Conservation (phyloP, 2,888 invertebrate species). For the Scelioninae gen. 1 region DNA sequence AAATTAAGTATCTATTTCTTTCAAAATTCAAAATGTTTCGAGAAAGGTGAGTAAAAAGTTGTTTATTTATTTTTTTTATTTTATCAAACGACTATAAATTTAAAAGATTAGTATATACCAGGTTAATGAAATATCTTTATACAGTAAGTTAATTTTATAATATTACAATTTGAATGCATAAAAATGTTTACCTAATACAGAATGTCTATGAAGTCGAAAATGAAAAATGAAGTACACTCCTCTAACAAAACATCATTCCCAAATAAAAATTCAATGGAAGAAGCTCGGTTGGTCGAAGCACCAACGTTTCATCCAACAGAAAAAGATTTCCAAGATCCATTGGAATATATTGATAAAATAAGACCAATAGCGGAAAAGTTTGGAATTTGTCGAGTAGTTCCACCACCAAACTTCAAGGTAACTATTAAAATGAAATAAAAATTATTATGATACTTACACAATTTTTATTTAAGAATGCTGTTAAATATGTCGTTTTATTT, state of each 20-base stretch:
- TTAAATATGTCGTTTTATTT: conserved; percentile 4
- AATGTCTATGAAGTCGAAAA: too few relatives aligned
- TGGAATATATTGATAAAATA: conserved; percentile 93
- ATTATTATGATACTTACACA: neutral
- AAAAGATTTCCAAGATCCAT: conserved; percentile 93
- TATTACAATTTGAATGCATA: too few relatives aligned
- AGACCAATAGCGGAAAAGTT: conserved; percentile 90
- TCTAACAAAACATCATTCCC: conserved; percentile 79
- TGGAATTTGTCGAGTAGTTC: conserved; percentile 94
- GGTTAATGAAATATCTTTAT: too few relatives aligned
- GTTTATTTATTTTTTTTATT: too few relatives aligned
- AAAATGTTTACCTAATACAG: too few relatives aligned
- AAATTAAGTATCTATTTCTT: too few relatives aligned
- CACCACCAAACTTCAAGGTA: conserved; percentile 90
- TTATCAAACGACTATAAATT: too few relatives aligned
- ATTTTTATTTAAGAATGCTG: too few relatives aligned
- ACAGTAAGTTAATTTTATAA: too few relatives aligned
- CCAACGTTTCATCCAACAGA: conserved; percentile 92
- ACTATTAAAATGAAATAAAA: neutral
- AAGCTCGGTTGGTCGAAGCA: conserved; percentile 88
- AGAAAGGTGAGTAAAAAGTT: too few relatives aligned
- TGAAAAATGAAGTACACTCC: conserved; percentile 17
- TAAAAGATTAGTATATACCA: too few relatives aligned
- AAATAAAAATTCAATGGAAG: conserved; percentile 73
- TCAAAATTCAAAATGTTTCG: too few relatives aligned